These are phyloP conservation scores for Urocynchramus pylzowi DNA, from an alignment of 2,113 vertebrate species.

Conservation along the genomic window DNA sequence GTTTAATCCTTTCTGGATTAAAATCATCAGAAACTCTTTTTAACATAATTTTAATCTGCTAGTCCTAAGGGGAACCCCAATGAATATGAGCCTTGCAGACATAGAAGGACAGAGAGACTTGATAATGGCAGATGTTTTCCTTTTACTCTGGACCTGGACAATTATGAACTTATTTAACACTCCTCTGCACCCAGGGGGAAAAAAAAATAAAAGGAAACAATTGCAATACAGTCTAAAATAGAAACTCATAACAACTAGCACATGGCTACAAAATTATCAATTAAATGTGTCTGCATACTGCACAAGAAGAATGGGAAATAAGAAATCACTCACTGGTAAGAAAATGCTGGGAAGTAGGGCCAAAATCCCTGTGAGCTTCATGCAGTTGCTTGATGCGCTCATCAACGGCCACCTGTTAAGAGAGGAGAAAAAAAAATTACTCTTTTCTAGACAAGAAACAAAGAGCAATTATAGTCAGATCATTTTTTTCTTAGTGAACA, in stretches of 20 bases:
- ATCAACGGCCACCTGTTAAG: constrained; percentile 83
- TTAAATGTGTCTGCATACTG: not conserved
- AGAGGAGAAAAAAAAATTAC: constrained; percentile 42
- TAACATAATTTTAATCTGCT: not conserved
- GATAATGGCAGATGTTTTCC: not conserved
- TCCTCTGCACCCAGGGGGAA: not conserved
- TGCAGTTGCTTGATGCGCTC: constrained; percentile 91
- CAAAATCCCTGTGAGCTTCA: constrained; percentile 90
- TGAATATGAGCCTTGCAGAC: not conserved
- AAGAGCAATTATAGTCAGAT: not conserved
- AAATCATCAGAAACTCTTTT: not conserved
- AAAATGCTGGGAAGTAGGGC: constrained; percentile 83
- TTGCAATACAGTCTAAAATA: not conserved
- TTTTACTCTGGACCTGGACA: not conserved
- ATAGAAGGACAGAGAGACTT: not conserved
- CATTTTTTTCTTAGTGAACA: not conserved
- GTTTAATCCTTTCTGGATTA: not conserved
- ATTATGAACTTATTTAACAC: not conserved
- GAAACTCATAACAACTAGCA: not conserved
- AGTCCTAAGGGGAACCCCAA: not conserved
- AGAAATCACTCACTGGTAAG: constrained; percentile 83
- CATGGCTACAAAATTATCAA: not conserved
- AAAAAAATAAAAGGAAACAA: not conserved
- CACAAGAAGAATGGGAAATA: not conserved
- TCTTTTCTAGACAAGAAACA: not conserved